Evolutionary conservation across 2,797 vertebrate genomes (phyloP).

Genomic region (Ambastaia sidthimunki): DNA sequence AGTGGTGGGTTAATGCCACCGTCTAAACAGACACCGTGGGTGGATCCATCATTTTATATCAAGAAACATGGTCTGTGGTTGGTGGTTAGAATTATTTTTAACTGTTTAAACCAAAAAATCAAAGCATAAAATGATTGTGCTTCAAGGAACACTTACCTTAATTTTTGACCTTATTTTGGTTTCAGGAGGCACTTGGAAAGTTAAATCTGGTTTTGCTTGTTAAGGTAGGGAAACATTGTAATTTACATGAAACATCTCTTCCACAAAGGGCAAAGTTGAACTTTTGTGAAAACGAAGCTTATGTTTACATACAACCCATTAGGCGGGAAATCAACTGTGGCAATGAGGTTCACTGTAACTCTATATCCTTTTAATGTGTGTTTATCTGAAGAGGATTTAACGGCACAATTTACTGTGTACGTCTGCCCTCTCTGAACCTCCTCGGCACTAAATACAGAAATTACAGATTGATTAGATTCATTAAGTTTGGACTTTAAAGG

Average conservation of each 20-base stretch:
- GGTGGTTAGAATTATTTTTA: slow-evolving; percentile 4
- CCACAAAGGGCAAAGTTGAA: not conserved
- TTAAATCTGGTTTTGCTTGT: too few species aligned
- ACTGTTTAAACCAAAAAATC: not conserved
- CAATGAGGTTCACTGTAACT: slow-evolving; percentile 47
- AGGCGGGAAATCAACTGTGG: slow-evolving; percentile 48
- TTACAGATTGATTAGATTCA: slow-evolving; percentile 65
- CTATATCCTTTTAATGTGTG: slow-evolving; percentile 55
- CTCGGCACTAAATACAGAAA: slow-evolving; percentile 54
- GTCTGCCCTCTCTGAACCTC: slow-evolving; percentile 50
- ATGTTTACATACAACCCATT: slow-evolving; percentile 54
- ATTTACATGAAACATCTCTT: slow-evolving; percentile 14
- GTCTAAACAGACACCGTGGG: slow-evolving; percentile 68
- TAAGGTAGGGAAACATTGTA: too few species aligned
- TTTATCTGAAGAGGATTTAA: slow-evolving; percentile 62
- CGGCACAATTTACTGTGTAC: slow-evolving; percentile 56
- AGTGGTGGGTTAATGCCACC: slow-evolving; percentile 68
- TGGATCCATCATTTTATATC: slow-evolving; percentile 71
- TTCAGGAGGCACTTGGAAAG: too few species aligned
- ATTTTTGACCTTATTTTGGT: too few species aligned
- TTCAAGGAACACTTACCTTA: not conserved
- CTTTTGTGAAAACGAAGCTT: not conserved
- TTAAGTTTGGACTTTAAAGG: slow-evolving; percentile 65
- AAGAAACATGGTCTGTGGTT: slow-evolving; percentile 55
- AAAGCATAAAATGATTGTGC: not conserved